Base-by-base conservation (phyloP, 1,140 invertebrate species). In the Apis cerana region DNA sequence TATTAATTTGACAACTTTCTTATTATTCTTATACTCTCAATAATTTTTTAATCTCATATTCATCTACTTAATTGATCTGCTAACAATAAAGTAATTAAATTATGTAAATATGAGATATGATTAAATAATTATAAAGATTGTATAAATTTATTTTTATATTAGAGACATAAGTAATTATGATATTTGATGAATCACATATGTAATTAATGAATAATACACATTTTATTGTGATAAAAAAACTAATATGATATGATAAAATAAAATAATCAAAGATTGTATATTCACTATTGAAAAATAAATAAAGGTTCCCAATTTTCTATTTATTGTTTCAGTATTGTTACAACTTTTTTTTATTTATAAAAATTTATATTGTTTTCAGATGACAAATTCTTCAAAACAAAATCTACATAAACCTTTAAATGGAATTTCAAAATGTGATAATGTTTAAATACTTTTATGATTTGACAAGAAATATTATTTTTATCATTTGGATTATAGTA, bases 301-400 rank as follows among this genome's bases (percentile, higher is more conserved):
- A 88, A 88, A 88, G 54, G 69, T 88, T 80, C 58, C 70, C 50
- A 83, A 8, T 88, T 88, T 88, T 85, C 15, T 83, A 88, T 69
- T 74, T 68, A 62, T 54, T 48, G 58, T 85, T 79, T 50, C 27
- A 56, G 74, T 50, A 33, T 15, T 77, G n/a, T 71, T 43, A 64
- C 54, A 64, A 67, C 27, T 61, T 75, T 82, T 17, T 67, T 62
- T 83, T 77, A 56, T 83, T 75, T 58, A 78, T 67, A 69, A 70
- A 72, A 64, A 76, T 68, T 80, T 84, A 77, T 89, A 82, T 88
- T 87, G 15, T 69, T 89, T 89, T 89, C 88, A 89, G 88, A 84
- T 88, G 43, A 79, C 81, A 86, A 8, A 58, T 80, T 86, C 69
- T 76, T 59, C 81, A 11, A 76, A 75, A 83, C 33, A 61, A 23